Evolutionary conservation across 2,888 invertebrate species (phyloP).

Genomic region (Ganaspis brasiliensis): DNA sequence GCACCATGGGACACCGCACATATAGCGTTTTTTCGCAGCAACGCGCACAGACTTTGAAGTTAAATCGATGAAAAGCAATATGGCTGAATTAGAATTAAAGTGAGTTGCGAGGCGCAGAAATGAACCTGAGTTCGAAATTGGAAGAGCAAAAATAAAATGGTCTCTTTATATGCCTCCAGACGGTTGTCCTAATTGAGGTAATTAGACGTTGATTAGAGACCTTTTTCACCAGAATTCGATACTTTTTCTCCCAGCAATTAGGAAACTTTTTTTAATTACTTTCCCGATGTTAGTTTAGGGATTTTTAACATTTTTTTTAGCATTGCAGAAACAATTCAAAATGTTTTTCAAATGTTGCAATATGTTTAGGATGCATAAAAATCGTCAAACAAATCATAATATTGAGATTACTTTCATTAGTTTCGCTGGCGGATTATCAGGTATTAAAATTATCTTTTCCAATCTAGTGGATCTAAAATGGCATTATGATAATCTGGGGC

Average conservation of each 20-base stretch:
- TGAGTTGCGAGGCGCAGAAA: conserved; percentile 19
- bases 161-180: conserved; percentile 12
- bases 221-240: conserved; percentile 40
- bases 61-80: conserved; percentile 69
- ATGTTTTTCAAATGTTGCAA: too few relatives aligned
- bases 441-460: conserved; percentile 1
- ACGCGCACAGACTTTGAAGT: conserved; percentile 64
- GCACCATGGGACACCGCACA: conserved; percentile 69
- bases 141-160: conserved; percentile 28
- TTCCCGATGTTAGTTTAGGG: too few relatives aligned
- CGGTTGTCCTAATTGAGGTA: conserved; percentile 49
- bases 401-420: not conserved
- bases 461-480: conserved; percentile 14
- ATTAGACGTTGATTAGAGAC: conserved; percentile 57
- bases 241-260: conserved; percentile 28
- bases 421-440: not conserved
- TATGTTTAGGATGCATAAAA: not conserved
- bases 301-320: too few relatives aligned
- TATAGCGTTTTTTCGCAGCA: conserved; percentile 57
- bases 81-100: conserved; percentile 58
- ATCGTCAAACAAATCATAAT: not conserved
- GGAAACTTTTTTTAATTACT: not conserved
- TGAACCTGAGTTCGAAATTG: conserved; percentile 8
- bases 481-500: conserved; percentile 29
- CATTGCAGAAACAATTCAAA: too few relatives aligned